Evolutionary conservation across 2,113 vertebrate genomes (phyloP).

Genomic region (Nycticryphes semicollaris): DNA sequence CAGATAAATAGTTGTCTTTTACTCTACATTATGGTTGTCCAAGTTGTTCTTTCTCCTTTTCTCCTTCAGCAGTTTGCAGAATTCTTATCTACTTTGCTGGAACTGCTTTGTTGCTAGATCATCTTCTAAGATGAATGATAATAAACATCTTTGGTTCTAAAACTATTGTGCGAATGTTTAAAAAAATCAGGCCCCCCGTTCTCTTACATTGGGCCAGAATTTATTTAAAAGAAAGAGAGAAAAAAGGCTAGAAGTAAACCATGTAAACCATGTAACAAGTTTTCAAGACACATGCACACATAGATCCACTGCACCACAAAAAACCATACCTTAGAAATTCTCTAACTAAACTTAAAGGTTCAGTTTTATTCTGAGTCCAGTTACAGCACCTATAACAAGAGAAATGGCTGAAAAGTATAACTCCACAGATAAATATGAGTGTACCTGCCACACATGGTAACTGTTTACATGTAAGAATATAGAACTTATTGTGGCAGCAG

Average conservation of each 20-base stretch:
- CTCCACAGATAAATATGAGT: neutral
- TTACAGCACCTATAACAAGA: neutral
- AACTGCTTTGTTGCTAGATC: neutral
- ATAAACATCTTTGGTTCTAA: neutral
- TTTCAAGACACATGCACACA: neutral
- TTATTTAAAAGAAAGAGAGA: neutral
- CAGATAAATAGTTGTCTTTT: neutral
- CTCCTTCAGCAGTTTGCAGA: neutral
- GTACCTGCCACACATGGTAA: neutral
- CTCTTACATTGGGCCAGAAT: neutral
- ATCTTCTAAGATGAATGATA: neutral
- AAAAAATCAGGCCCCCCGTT: rapidly evolving
- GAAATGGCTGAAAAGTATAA: neutral
- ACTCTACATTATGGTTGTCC: neutral
- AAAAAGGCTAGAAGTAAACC: neutral
- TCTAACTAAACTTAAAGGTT: neutral
- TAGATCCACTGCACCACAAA: neutral
- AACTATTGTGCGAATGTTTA: neutral
- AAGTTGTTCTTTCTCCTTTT: neutral
- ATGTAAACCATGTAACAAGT: too few species aligned
- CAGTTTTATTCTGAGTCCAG: neutral
- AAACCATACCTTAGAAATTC: neutral
- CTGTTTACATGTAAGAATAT: neutral
- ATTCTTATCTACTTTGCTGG: neutral
- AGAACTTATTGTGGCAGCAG: neutral